A percentile compares a stretch with the other conserved stretches of the same genome.
phyloP scores from a whole-genome alignment of 2,888 invertebrate genomes.

The Chloroclysta siterata region DNA sequence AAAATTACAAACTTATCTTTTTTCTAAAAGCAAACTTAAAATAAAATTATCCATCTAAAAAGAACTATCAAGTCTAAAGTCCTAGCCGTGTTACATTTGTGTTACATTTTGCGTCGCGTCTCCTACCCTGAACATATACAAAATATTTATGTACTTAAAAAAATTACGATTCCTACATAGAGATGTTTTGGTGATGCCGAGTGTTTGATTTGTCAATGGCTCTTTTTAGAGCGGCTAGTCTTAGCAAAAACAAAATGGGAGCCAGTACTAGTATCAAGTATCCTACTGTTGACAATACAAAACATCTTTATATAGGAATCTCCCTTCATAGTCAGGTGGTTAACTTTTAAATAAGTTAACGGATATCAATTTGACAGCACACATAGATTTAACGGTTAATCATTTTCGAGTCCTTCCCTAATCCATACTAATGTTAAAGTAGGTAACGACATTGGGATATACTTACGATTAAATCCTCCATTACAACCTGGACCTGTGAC shows the following conservation, averaged over 20 bases:
- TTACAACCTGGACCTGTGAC: slow-evolving; percentile 83
- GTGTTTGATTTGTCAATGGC: background rate
- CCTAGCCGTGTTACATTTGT: slow-evolving; percentile 78
- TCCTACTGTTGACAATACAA: background rate
- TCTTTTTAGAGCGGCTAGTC: background rate
- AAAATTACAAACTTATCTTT: slow-evolving; percentile 81
- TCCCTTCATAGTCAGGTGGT: slow-evolving; percentile 56
- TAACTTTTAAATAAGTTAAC: slow-evolving; percentile 61
- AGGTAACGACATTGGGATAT: slow-evolving; percentile 76
- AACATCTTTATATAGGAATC: slow-evolving; percentile 63
- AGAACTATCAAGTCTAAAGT: slow-evolving; percentile 81
- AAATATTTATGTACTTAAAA: slow-evolving; percentile 83
- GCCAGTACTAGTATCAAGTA: background rate
- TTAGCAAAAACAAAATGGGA: background rate
- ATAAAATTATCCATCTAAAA: slow-evolving; percentile 81
- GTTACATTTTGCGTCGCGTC: slow-evolving; percentile 65
- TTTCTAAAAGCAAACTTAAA: slow-evolving; percentile 81
- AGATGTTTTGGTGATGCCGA: slow-evolving; percentile 47
- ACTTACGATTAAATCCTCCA: slow-evolving; percentile 70
- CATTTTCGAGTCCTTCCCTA: slow-evolving; percentile 67
- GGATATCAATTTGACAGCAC: slow-evolving; percentile 73
- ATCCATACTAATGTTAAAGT: slow-evolving; percentile 75
- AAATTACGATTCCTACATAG: slow-evolving; percentile 62
- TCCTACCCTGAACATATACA: slow-evolving; percentile 80
- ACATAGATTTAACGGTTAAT: slow-evolving; percentile 74